Conservation (phyloP, 2,888 invertebrate genomes). For the Margaritifera margaritifera region DNA sequence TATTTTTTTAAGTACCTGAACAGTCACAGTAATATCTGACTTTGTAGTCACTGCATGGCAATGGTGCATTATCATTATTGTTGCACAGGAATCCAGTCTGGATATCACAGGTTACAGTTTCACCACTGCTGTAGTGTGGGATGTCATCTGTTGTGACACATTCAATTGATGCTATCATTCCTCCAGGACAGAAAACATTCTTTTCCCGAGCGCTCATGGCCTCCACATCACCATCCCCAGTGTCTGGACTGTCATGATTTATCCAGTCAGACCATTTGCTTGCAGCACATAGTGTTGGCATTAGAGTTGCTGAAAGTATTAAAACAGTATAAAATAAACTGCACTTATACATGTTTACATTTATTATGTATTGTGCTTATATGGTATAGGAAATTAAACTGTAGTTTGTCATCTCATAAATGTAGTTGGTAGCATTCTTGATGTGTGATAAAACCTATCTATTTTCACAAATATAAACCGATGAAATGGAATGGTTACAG, state of each 20-base stretch:
- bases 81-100: constrained; percentile 82
- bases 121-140: constrained; percentile 48
- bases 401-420: too few species aligned
- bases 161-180: constrained; percentile 59
- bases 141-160: constrained; percentile 56
- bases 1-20: constrained; percentile 16
- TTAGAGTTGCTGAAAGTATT: not conserved
- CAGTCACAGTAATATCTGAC: constrained; percentile 64
- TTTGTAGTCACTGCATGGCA: constrained; percentile 66
- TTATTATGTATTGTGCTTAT: too few species aligned
- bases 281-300: constrained; percentile 12
- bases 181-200: constrained; percentile 53
- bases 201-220: constrained; percentile 40
- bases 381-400: too few species aligned
- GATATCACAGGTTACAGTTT: constrained; percentile 71
- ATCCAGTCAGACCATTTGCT: constrained; percentile 56
- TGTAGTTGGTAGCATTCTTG: too few species aligned
- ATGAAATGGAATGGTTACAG: too few species aligned
- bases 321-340: too few species aligned
- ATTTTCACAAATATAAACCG: too few species aligned
- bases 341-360: too few species aligned
- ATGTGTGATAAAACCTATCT: too few species aligned
- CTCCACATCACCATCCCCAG: constrained; percentile 52
- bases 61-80: constrained; percentile 56
- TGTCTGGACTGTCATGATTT: constrained; percentile 48